Evolutionary conservation across 2,888 invertebrate genomes (phyloP).

Genomic region (Mechanitis messenoides): DNA sequence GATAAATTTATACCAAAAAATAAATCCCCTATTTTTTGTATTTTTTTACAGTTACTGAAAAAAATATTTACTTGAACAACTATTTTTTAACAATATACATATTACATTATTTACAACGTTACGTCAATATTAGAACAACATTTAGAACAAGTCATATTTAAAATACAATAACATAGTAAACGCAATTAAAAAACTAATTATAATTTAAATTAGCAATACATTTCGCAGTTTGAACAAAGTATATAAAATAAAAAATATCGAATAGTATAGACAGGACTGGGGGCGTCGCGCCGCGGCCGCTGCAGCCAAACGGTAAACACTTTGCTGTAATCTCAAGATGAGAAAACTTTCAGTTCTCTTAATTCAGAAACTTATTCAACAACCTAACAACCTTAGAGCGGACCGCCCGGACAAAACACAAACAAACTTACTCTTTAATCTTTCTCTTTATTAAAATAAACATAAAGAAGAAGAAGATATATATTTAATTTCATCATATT

Average conservation of each 20-base stretch:
- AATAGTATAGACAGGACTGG: constrained; percentile 37
- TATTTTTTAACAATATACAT: too few relatives aligned
- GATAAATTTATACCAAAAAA: too few relatives aligned
- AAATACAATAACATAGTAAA: constrained; percentile 19
- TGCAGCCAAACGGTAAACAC: constrained; percentile 77
- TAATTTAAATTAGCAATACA: constrained; percentile 14
- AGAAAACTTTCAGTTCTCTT: constrained; percentile 78
- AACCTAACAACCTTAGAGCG: constrained; percentile 76
- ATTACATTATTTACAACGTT: neutral
- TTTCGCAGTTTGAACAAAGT: constrained; percentile 15
- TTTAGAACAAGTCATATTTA: neutral
- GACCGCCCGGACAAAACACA: constrained; percentile 68
- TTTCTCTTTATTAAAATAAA: constrained; percentile 53
- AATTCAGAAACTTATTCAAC: constrained; percentile 78
- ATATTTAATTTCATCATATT: too few relatives aligned
- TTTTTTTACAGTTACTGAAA: too few relatives aligned
- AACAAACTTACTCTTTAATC: constrained; percentile 72
- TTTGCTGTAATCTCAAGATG: constrained; percentile 78
- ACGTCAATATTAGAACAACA: neutral
- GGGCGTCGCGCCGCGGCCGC: constrained; percentile 53
- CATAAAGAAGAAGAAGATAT: constrained; percentile 36
- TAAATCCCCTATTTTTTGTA: too few relatives aligned
- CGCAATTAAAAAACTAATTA: constrained; percentile 25
- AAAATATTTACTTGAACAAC: too few relatives aligned
- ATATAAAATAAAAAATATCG: constrained; percentile 30